phyloP scores from a whole-genome alignment of 2,113 vertebrate species.

The Ranitomeya variabilis region DNA sequence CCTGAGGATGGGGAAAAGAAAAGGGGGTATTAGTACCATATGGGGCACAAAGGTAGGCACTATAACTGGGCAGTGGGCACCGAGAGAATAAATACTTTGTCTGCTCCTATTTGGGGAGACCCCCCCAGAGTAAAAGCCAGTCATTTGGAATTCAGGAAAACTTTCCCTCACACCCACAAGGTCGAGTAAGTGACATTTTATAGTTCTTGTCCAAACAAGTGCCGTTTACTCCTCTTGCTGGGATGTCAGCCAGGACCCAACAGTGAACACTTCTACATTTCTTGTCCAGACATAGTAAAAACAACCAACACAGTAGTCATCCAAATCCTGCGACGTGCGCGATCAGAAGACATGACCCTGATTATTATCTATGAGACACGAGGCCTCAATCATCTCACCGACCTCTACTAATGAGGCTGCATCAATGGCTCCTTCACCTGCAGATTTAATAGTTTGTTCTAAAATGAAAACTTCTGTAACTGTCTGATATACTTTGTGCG shows the following conservation, averaged over 20 bases:
- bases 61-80: neutral
- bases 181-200: slow-evolving; percentile 28
- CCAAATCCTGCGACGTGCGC: neutral
- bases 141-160: neutral
- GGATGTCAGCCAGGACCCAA: neutral
- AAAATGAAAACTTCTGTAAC: no score
- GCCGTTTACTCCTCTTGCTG: neutral
- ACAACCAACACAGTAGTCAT: neutral
- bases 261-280: neutral
- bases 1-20: no score
- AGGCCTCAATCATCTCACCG: no score
- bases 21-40: no score
- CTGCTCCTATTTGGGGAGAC: neutral
- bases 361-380: no score
- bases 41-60: no score
- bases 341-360: no score
- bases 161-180: slow-evolving; percentile 19
- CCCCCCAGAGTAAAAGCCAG: neutral
- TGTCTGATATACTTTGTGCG: no score
- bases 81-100: no score
- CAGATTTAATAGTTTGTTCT: no score
- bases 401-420: no score
- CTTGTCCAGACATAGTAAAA: neutral
- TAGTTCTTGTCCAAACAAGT: slow-evolving; percentile 23
- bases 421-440: no score